These are phyloP conservation scores for Cotesia glomerata DNA, from an alignment of 1,140 invertebrate species.

Conservation along the genomic window DNA sequence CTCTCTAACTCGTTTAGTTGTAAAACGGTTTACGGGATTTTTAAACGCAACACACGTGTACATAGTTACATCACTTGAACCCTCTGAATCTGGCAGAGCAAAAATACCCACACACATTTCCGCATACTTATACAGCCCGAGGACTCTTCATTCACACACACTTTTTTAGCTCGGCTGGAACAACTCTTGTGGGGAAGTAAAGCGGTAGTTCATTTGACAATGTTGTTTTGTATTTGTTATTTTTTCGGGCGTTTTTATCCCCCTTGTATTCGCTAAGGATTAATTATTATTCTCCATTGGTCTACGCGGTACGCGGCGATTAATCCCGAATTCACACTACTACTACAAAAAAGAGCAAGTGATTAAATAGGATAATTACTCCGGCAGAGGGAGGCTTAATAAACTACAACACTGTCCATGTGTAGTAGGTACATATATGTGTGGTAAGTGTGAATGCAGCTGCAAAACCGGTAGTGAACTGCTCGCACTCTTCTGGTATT, in stretches of 20 bases:
- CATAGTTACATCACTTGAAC: too few relatives aligned
- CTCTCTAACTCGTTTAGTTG: constrained; percentile 20
- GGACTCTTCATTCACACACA: background rate
- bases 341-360: background rate
- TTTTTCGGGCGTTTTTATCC: background rate
- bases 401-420: background rate
- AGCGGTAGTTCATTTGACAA: too few relatives aligned
- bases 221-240: background rate
- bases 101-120: too few relatives aligned
- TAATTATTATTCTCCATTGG: constrained; percentile 4
- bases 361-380: constrained; percentile 15
- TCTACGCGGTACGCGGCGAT: background rate
- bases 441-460: constrained; percentile 29
- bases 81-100: too few relatives aligned
- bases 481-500: background rate
- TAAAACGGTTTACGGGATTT: constrained; percentile 46
- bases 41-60: constrained; percentile 19
- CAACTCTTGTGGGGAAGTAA: background rate
- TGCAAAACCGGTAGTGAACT: constrained; percentile 37
- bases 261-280: background rate
- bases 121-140: too few relatives aligned
- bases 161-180: background rate
- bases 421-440: too few relatives aligned
- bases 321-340: background rate
- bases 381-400: background rate